Evolutionary conservation across 2,113 vertebrate genomes (phyloP).

Genomic region (Indicator indicator): DNA sequence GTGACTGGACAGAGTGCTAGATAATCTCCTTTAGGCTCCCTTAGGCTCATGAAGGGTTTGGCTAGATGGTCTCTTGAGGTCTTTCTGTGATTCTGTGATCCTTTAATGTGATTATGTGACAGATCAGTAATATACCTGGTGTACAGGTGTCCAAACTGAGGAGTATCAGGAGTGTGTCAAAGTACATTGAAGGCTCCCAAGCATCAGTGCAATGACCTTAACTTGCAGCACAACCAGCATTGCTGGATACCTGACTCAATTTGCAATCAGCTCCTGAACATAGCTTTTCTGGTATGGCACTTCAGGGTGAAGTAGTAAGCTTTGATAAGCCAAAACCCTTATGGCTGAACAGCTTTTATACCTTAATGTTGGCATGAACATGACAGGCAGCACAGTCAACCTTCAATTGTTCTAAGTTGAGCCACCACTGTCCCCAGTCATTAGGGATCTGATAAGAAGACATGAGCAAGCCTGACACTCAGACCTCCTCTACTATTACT

Average conservation of each 20-base stretch:
- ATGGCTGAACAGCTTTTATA: not conserved
- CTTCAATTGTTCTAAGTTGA: not conserved
- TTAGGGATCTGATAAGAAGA: not conserved
- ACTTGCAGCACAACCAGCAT: not conserved
- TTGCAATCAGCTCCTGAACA: accelerated
- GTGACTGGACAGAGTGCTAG: not conserved
- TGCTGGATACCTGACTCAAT: not conserved
- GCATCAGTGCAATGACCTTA: not conserved
- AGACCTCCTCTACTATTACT: not conserved
- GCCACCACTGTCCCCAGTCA: not conserved
- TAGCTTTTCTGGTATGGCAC: not conserved
- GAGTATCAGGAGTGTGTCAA: not conserved
- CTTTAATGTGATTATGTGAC: not conserved
- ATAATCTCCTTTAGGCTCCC: not conserved
- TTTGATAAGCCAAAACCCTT: not conserved
- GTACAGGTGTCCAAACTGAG: not conserved
- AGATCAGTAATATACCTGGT: not conserved
- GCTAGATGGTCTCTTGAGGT: not conserved
- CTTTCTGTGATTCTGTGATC: not conserved
- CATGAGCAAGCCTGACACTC: not conserved
- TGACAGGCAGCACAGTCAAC: not conserved
- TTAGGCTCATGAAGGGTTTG: not conserved
- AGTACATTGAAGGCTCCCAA: not conserved
- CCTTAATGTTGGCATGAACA: not conserved
- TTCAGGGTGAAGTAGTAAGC: not conserved